phyloP scores from a whole-genome alignment of 2,113 vertebrate genomes.

The Nicator chloris region DNA sequence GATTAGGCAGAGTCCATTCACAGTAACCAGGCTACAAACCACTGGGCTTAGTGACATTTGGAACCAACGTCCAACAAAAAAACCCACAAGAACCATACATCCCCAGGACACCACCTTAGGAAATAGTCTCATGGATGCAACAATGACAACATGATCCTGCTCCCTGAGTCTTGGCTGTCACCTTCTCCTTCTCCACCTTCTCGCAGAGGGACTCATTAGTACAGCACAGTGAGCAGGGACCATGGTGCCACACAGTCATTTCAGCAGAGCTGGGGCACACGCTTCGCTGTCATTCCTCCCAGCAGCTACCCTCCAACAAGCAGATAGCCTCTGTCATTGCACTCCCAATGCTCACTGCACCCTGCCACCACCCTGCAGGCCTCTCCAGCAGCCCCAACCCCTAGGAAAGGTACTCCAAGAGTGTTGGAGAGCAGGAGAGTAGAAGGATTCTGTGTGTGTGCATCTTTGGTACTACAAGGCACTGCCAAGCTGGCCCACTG shows the following conservation, averaged over 20 bases:
- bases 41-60: neutral
- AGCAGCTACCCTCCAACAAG: neutral
- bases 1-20: neutral
- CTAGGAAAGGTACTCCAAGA: neutral
- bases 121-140: neutral
- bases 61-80: neutral
- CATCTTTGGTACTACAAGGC: neutral
- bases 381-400: fast-evolving
- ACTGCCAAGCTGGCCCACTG: neutral
- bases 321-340: fast-evolving
- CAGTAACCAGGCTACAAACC: neutral
- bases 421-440: neutral
- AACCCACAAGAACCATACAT: neutral
- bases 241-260: fast-evolving
- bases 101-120: neutral
- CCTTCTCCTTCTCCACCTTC: neutral
- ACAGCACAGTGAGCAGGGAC: neutral
- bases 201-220: fast-evolving
- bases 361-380: neutral
- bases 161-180: neutral
- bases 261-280: neutral
- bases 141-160: neutral
- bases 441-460: neutral
- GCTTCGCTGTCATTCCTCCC: fast-evolving
- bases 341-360: fast-evolving